phyloP scores from a whole-genome alignment of 1,140 invertebrate genomes.

The Psilanteris sp. region DNA sequence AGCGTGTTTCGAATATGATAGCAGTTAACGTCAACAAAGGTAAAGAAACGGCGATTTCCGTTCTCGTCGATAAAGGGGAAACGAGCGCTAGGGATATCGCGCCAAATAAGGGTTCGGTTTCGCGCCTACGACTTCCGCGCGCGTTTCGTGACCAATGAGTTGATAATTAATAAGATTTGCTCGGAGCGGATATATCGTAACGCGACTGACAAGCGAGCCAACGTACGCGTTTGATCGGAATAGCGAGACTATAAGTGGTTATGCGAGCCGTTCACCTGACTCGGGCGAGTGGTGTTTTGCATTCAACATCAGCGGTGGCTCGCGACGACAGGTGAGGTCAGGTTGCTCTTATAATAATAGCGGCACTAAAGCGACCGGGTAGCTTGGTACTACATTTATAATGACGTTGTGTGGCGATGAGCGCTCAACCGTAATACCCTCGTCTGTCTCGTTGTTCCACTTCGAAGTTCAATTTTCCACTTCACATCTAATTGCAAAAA shows the following conservation, averaged over 20 bases:
- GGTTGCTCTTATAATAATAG: slow-evolving; percentile 48
- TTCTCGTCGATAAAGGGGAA: slow-evolving; percentile 1
- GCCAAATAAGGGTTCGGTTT: slow-evolving; percentile 36
- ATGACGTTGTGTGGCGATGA: slow-evolving; percentile 31
- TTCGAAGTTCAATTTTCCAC: slow-evolving; percentile 55
- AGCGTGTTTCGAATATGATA: no score
- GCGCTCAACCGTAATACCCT: slow-evolving; percentile 27
- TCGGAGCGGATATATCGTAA: slow-evolving; percentile 35
- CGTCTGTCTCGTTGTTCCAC: slow-evolving; percentile 31
- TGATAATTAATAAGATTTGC: slow-evolving; percentile 29
- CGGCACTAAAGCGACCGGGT: slow-evolving; percentile 36
- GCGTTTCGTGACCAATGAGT: background rate
- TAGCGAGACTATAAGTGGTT: slow-evolving; percentile 38
- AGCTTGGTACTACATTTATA: slow-evolving; percentile 35
- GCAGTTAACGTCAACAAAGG: no score
- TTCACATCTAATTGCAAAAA: slow-evolving; percentile 33
- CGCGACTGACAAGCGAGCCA: slow-evolving; percentile 27
- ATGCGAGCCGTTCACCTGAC: slow-evolving; percentile 26
- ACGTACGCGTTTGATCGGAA: slow-evolving; percentile 29
- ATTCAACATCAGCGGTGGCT: slow-evolving; percentile 45
- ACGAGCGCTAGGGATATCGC: slow-evolving; percentile 9
- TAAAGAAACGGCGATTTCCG: slow-evolving; percentile 9
- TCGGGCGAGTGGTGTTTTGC: slow-evolving; percentile 27
- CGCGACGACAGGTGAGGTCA: slow-evolving; percentile 59
- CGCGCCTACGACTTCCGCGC: slow-evolving; percentile 26